Base-by-base conservation (phyloP, 2,888 invertebrate genomes). In the Caenorhabditis sp. region DNA sequence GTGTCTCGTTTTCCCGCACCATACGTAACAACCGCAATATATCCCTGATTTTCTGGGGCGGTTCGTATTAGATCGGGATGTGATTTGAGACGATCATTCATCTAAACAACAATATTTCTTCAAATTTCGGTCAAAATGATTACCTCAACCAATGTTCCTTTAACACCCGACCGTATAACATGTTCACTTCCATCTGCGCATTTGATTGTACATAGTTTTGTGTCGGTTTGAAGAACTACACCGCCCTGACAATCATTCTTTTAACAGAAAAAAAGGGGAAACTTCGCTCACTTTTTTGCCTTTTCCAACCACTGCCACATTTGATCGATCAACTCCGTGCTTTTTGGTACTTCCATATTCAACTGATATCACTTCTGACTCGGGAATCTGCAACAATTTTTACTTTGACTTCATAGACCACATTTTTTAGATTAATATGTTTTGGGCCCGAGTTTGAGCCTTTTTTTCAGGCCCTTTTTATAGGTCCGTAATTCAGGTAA, bases 1-100 rank as follows among this genome's bases (percentile, higher is more conserved):
- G 75, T 70, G 23, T 75, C 69, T 10, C 81, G 72, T 31, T 76
- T 77, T 43, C 81, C 81, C 3, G 79, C 78, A 53, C 78, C 79
- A 36, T 79, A 81, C 6, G 78, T 81, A 49, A 81, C 70, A 36
- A 81, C 76, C 14, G 77, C 79, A 24, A 81, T 76, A 64, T 69
- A 81, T 17, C 81, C 81, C 70, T 75, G 78, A 50, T 82, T 82
- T 64, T 82, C 80, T 10, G 79, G 75, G 1, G 81, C 74, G 1
- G 79, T 82, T 69, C 81, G 64, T 19, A 82, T 67, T 19, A 82
- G 66, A 69, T 80, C 79, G 1, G 81, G 81, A 26, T 69, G 26
- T 0, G 66, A 69, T 60, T 78, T 80, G 27, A 80, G 66, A 17
- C 80, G 76, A 31, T 78, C 80, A 54, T 80, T 80, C 59, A 79